Percentiles rank a stretch among this genome's conserved stretches.
Conservation (phyloP, 2,888 invertebrate genomes). For the Iphiclides podalirius region DNA sequence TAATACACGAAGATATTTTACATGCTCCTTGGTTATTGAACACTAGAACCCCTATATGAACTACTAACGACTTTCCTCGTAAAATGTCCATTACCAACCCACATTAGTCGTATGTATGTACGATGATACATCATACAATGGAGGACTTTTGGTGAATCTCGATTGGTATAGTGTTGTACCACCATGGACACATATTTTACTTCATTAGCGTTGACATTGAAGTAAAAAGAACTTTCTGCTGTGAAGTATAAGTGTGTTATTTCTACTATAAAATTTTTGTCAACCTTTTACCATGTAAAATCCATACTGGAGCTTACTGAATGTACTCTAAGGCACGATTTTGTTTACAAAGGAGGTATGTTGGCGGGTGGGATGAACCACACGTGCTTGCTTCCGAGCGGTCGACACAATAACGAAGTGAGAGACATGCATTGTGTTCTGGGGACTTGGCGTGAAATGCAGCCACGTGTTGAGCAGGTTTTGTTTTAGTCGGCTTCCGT, state of each 20-base stretch:
- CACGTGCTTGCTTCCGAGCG: conserved; percentile 61
- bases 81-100: conserved; percentile 12
- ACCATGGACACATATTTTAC: conserved; percentile 39
- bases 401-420: conserved; percentile 65
- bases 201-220: conserved; percentile 30
- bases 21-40: background rate
- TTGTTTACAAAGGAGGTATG: conserved; percentile 35
- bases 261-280: conserved; percentile 26
- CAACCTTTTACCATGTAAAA: conserved; percentile 16
- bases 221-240: conserved; percentile 37
- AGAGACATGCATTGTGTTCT: conserved; percentile 62
- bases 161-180: conserved; percentile 35
- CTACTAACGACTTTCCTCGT: conserved; percentile 22
- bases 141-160: conserved; percentile 37
- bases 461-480: conserved; percentile 72
- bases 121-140: conserved; percentile 28
- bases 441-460: conserved; percentile 44
- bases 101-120: conserved; percentile 22
- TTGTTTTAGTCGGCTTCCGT: conserved; percentile 51
- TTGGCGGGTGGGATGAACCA: conserved; percentile 46
- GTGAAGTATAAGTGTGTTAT: conserved; percentile 31
- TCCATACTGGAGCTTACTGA: conserved; percentile 34
- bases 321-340: conserved; percentile 33
- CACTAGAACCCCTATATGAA: background rate
- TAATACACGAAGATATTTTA: too few relatives aligned